phyloP scores from a whole-genome alignment of 2,113 vertebrate genomes.

The Apaloderma vittatum region DNA sequence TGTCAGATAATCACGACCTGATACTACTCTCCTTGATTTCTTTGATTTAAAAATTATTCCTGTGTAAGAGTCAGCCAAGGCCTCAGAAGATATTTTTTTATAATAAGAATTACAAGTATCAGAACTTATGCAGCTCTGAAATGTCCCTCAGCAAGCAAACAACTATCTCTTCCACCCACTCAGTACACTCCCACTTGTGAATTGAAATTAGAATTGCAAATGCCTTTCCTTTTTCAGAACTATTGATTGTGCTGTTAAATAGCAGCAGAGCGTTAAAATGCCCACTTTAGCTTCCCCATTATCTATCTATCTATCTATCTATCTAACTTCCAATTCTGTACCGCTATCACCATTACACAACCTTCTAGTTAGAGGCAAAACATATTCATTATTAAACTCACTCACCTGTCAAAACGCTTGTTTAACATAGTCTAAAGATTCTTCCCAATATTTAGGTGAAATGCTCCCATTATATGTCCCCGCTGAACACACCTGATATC shows the following conservation, averaged over 20 bases:
- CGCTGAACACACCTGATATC: neutral
- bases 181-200: conserved; percentile 27
- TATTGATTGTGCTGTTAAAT: conserved; percentile 52
- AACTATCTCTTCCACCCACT: conserved; percentile 46
- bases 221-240: conserved; percentile 57
- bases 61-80: neutral
- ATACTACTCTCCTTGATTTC: neutral
- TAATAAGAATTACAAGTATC: conserved; percentile 26
- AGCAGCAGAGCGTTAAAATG: conserved; percentile 24
- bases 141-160: conserved; percentile 33
- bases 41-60: neutral
- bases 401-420: neutral
- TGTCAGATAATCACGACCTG: neutral
- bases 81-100: conserved; percentile 9
- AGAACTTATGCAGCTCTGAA: conserved; percentile 41
- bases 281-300: neutral
- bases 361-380: neutral
- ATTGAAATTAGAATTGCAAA: conserved; percentile 66
- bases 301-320: neutral
- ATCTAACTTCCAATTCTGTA: neutral
- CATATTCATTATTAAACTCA: neutral
- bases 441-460: neutral
- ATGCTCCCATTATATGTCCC: neutral
- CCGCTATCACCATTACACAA: neutral
- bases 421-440: neutral